Conservation (phyloP, 2,797 vertebrate species). For the Fundulus diaphanus region DNA sequence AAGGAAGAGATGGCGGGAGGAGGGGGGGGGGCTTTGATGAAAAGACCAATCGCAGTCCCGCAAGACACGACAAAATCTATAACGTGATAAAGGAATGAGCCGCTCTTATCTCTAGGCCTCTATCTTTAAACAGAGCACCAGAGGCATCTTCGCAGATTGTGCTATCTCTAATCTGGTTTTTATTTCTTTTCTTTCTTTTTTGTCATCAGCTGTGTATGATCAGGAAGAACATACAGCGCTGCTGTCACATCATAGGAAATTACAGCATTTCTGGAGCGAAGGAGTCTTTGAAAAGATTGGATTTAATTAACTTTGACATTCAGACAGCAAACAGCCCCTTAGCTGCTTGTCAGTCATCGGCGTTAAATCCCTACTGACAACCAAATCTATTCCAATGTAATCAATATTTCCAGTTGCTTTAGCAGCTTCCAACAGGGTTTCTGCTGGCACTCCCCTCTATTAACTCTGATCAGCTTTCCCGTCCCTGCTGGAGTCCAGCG, state of each 20-base stretch:
- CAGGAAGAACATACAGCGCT: slow-evolving; percentile 20
- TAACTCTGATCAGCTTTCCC: not conserved
- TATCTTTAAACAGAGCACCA: slow-evolving; percentile 38
- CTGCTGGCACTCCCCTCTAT: not conserved
- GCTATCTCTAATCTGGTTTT: slow-evolving; percentile 66
- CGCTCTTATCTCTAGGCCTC: slow-evolving; percentile 40
- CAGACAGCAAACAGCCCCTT: slow-evolving; percentile 16
- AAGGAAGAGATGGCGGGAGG: slow-evolving; percentile 41
- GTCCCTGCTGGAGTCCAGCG: not conserved
- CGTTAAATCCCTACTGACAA: slow-evolving; percentile 10
- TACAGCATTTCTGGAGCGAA: slow-evolving; percentile 38
- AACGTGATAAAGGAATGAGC: slow-evolving; percentile 50
- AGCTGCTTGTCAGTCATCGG: slow-evolving; percentile 26
- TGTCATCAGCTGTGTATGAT: slow-evolving; percentile 43
- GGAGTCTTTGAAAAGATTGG: slow-evolving; percentile 50
- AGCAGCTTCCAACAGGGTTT: too few relatives aligned
- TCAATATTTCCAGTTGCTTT: not conserved
- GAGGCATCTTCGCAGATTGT: slow-evolving; percentile 35
- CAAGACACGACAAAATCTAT: slow-evolving; percentile 37
- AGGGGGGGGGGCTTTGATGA: slow-evolving; percentile 56
- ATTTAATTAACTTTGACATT: slow-evolving; percentile 53
- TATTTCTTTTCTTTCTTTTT: slow-evolving; percentile 13
- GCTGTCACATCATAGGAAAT: slow-evolving; percentile 49
- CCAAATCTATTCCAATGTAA: slow-evolving; percentile 9
- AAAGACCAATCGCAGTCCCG: slow-evolving; percentile 46